Base-by-base conservation (phyloP, 2,113 vertebrate genomes). In the Lagopus leucura region DNA sequence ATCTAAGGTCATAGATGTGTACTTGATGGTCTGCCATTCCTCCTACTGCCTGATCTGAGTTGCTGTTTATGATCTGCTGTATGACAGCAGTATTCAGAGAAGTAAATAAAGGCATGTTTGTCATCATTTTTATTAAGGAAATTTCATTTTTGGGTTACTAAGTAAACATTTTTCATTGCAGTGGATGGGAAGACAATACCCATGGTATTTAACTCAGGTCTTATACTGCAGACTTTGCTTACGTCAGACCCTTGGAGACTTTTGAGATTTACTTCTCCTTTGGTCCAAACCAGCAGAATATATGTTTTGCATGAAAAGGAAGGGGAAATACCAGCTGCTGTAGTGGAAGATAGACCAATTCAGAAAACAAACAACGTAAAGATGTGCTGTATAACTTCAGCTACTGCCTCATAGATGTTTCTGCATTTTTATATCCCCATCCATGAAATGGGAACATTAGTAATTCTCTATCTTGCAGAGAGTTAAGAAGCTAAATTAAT, bases 401-500 rank as follows among this genome's bases (percentile, higher is more conserved):
- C 15, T 57, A 19, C 14, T 69, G n/a, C 48, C 66, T 73, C 66
- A 6, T 11, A 66, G 77, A 34, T 13, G 34, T 4, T 57, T 57
- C 58, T 70, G 22, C 40, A 7, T 63, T 14, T 52, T 10, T 43
- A 24, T 63, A 65, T 72, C 64, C 7, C 18, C 18, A 34, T 48
- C 60, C 72, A 82, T 74, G 66, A 92, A 92, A 92, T n/a, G 52
- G 19, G 65, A 84, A 90, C 57, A 82, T 88, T 81, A 88, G 30
- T 43, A 88, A 92, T 86, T 95, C 34, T 90, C 32, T 90, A 5
- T 80, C 82, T 88, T 67, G 47, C 60, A 77, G 86, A 70, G 60
- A 76, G 38, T 67, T 79, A 84, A 87, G 70, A 89, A 92, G 67
- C 78, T 93, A 93, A 95, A 95, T 96, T 96, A 94, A 96, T 96